Evolutionary conservation across 2,888 invertebrate genomes (phyloP), one percentile per base, ranked within the genome.

Genomic region (Erebia ligea): DNA sequence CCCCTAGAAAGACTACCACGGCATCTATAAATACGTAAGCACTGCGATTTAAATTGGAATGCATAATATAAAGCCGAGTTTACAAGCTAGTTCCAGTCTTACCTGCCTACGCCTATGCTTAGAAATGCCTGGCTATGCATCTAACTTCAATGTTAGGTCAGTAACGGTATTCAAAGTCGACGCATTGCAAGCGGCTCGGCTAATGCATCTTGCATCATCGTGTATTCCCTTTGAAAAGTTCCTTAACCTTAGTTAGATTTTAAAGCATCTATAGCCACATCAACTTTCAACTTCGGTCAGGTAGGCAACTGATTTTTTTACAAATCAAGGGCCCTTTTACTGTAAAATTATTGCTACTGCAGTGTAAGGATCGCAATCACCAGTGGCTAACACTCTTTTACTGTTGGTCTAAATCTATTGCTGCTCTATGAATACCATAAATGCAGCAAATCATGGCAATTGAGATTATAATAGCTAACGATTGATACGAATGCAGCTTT

Each of bases 161-260:
- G 71, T 91, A 92, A 92, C 92, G 89, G 92, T 86, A 89, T 75
- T 75, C 74, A 77, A 82, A 78, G 82, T 85, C 82, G 76, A 21
- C 48, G 67, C 67, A n/a, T 67, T 42, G 81, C 19, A 25, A 45
- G 48, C 83, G 90, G 82, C 78, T 59, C 66, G 70, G 72, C 82
- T 82, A 82, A 86, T 88, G 90, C 89, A 90, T 86, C 87, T 83
- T 83, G 84, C 83, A 84, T 81, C 80, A 77, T 74, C 45, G 13
- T 45, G 13, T 45, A 45, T 45, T 45, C 45, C 45, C 13, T 45
- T 34, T 70, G 70, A 68, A 73, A 71, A 80, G 85, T 84, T 83
- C 82, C 77, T 84, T 83, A 78, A 84, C 84, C 85, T 79, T 76
- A 77, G 72, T 86, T 90, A 81, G 62, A 62, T 62, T 15, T 48